A percentile compares a stretch with the other conserved stretches of the same genome.
Evolutionary conservation across 2,888 invertebrate species (phyloP).

Genomic region (Cantharis rustica): DNA sequence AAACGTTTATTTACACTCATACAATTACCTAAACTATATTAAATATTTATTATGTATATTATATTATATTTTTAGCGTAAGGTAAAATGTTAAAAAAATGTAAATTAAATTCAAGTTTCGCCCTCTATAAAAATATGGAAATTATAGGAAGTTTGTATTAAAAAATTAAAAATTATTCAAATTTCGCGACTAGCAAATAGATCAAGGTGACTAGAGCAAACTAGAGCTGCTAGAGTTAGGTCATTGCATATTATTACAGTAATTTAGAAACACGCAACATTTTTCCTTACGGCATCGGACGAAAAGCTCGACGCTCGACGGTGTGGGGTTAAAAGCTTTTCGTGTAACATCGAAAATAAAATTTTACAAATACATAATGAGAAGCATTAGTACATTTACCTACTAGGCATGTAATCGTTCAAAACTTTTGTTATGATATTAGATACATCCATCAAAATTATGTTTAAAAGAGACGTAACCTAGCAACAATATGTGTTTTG

Average conservation of each 20-base stretch:
- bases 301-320: not conserved
- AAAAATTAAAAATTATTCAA: no score
- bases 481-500: not conserved
- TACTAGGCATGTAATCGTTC: not conserved
- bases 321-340: not conserved
- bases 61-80: no score
- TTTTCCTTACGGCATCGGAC: not conserved
- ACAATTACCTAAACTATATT: no score
- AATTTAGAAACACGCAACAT: not conserved
- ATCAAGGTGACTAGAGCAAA: not conserved
- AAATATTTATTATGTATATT: no score
- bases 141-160: no score
- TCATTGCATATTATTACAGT: not conserved
- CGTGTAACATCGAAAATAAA: not conserved
- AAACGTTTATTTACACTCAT: no score
- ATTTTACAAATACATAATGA: not conserved
- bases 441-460: not conserved
- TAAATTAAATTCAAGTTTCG: no score
- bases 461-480: not conserved
- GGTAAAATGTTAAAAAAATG: no score
- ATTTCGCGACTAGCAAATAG: not conserved
- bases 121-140: no score
- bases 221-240: not conserved
- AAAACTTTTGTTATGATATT: not conserved
- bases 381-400: not conserved